Evolutionary conservation across 2,888 invertebrate species (phyloP).

Genomic region (Agriotes lineatus): DNA sequence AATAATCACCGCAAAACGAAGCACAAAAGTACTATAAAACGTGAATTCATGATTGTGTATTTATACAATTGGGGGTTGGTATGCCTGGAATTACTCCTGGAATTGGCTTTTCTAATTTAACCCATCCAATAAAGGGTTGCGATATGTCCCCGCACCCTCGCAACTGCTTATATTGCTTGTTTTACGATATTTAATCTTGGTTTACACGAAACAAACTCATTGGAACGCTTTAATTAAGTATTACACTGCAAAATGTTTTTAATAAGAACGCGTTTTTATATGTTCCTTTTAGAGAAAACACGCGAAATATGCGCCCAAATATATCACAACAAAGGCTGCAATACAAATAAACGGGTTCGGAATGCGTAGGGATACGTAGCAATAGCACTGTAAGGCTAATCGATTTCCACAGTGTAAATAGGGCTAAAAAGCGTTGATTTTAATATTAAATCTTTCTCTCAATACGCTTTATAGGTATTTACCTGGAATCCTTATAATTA

Average conservation of each 20-base stretch:
- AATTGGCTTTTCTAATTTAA: constrained; percentile 65
- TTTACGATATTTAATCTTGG: constrained; percentile 62
- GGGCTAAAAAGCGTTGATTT: constrained; percentile 38
- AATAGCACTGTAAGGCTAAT: constrained; percentile 22
- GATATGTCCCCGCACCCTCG: constrained; percentile 59
- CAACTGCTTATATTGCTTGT: constrained; percentile 60
- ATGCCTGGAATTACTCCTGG: constrained; percentile 60
- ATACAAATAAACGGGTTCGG: neutral
- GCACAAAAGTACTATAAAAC: constrained; percentile 59
- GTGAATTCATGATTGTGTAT: constrained; percentile 61
- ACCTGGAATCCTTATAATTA: constrained; percentile 54
- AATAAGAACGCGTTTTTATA: constrained; percentile 11
- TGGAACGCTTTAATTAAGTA: constrained; percentile 61
- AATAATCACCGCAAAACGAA: constrained; percentile 59
- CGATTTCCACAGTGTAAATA: constrained; percentile 36
- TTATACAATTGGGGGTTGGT: constrained; percentile 61
- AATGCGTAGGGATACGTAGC: neutral
- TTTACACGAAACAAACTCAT: constrained; percentile 58
- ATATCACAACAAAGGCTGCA: neutral
- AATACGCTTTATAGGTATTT: constrained; percentile 39
- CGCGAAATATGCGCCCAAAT: constrained; percentile 10
- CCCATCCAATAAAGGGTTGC: constrained; percentile 63
- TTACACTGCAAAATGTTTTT: constrained; percentile 42
- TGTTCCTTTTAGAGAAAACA: neutral
- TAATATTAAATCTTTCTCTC: constrained; percentile 41